A percentile compares a stretch with the other conserved stretches of the same genome.
phyloP scores from a whole-genome alignment of 2,113 vertebrate species.

The Gymnarchus niloticus region DNA sequence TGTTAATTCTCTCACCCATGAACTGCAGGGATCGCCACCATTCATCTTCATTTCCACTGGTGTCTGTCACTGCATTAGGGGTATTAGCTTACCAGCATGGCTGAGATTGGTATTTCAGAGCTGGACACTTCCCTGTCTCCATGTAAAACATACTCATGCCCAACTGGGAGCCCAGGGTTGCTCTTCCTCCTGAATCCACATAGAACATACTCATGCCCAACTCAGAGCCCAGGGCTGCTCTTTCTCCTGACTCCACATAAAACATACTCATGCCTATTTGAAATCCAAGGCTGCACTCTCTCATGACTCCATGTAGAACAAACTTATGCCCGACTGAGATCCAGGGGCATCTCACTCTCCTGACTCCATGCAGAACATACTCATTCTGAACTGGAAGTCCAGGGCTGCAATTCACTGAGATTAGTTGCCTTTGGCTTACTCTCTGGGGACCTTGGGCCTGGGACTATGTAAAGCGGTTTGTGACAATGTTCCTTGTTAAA shows the following conservation, averaged over 20 bases:
- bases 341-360: not conserved
- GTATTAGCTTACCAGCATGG: slow-evolving; percentile 53
- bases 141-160: not conserved
- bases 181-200: not conserved
- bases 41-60: slow-evolving; percentile 64
- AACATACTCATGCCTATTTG: not conserved
- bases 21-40: slow-evolving; percentile 68
- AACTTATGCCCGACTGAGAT: not conserved
- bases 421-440: too few species aligned
- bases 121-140: not conserved
- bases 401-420: too few species aligned
- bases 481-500: too few species aligned
- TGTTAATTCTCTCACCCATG: slow-evolving; percentile 76
- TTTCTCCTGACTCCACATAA: not conserved
- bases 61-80: slow-evolving; percentile 58
- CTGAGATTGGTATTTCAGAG: slow-evolving; percentile 46
- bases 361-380: not conserved
- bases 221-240: slow-evolving; percentile 6
- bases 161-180: slow-evolving; percentile 4
- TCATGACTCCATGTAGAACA: not conserved
- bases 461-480: too few species aligned
- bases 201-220: not conserved
- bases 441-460: too few species aligned
- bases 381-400: too few species aligned
- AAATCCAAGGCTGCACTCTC: not conserved